phyloP scores from a whole-genome alignment of 2,888 invertebrate genomes.

The Thecocarcelia acutangulata region DNA sequence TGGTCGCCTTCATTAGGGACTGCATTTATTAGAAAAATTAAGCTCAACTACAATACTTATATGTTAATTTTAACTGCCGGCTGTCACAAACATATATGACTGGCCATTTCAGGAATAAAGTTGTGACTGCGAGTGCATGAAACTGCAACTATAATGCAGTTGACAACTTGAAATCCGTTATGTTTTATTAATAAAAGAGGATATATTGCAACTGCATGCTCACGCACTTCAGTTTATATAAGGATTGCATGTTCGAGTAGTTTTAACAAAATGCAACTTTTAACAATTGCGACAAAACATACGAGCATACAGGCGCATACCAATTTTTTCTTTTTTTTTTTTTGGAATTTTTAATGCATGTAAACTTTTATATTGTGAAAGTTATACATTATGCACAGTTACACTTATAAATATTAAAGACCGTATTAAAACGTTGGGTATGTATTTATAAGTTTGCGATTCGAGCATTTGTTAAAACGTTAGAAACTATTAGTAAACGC shows the following conservation, averaged over 20 bases:
- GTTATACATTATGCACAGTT: constrained; percentile 3
- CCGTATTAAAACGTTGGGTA: constrained; percentile 23
- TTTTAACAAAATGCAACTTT: constrained; percentile 12
- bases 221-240: constrained; percentile 20
- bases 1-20: too few relatives aligned
- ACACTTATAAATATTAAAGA: constrained; percentile 52
- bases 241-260: constrained; percentile 12
- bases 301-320: too few relatives aligned
- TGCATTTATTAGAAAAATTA: too few relatives aligned
- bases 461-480: not conserved
- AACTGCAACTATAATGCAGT: constrained; percentile 26
- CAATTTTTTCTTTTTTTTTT: not conserved
- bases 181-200: not conserved
- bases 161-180: constrained; percentile 39
- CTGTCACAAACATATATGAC: too few relatives aligned
- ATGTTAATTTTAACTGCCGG: too few relatives aligned
- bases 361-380: constrained; percentile 9
- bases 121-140: not conserved
- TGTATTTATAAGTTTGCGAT: constrained; percentile 1
- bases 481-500: not conserved
- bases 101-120: not conserved
- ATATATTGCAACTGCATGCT: not conserved
- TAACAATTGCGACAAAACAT: not conserved
- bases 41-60: too few relatives aligned
- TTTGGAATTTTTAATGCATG: not conserved